These are phyloP conservation scores for Drosophila phalerata DNA, from an alignment of 2,888 invertebrate species.

Conservation along the genomic window DNA sequence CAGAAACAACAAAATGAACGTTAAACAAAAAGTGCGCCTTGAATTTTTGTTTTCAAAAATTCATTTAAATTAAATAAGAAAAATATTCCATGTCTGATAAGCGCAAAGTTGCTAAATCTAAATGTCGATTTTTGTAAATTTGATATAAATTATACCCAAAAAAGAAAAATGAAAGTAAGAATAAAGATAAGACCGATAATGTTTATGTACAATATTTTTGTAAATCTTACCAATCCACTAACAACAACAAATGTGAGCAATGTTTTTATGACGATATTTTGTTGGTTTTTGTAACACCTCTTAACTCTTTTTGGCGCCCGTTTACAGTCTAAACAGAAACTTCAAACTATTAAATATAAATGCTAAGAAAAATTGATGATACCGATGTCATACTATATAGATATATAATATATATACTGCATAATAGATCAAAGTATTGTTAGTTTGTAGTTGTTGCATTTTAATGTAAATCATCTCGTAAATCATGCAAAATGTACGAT, in stretches of 20 bases:
- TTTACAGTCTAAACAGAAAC: slow-evolving; percentile 53
- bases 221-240: slow-evolving; percentile 52
- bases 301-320: slow-evolving; percentile 59
- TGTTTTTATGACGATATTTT: slow-evolving; percentile 47
- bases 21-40: slow-evolving; percentile 43
- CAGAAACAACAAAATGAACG: slow-evolving; percentile 18
- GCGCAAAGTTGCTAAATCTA: slow-evolving; percentile 47
- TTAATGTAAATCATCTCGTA: slow-evolving; percentile 54
- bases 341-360: slow-evolving; percentile 44
- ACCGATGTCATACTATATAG: slow-evolving; percentile 47
- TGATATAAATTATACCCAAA: slow-evolving; percentile 71
- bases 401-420: slow-evolving; percentile 33
- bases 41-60: slow-evolving; percentile 82
- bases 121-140: slow-evolving; percentile 56
- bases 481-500: slow-evolving; percentile 17
- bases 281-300: slow-evolving; percentile 52
- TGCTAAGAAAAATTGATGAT: slow-evolving; percentile 44
- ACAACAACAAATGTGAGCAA: slow-evolving; percentile 49
- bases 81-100: slow-evolving; percentile 53
- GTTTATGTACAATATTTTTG: slow-evolving; percentile 73
- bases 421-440: slow-evolving; percentile 68
- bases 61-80: slow-evolving; percentile 51
- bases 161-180: slow-evolving; percentile 21
- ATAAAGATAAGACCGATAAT: slow-evolving; percentile 26
- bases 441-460: slow-evolving; percentile 77